These are phyloP conservation scores for Alloplasta piceator DNA, from an alignment of 2,888 invertebrate species.

Conservation along the genomic window DNA sequence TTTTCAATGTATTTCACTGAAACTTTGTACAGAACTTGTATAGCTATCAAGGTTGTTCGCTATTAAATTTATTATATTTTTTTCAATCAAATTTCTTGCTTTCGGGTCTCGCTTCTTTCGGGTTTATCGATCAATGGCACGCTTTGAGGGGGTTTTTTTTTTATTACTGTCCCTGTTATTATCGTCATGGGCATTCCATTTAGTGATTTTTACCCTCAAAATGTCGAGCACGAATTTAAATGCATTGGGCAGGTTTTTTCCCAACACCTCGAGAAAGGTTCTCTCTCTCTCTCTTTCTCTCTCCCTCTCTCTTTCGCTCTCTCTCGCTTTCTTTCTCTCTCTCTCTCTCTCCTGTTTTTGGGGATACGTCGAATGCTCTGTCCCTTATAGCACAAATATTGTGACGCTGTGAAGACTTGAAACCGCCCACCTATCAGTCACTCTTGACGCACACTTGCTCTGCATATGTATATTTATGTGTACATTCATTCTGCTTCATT, in stretches of 20 bases:
- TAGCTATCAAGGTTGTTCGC: too few relatives aligned
- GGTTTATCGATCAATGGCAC: constrained; percentile 47
- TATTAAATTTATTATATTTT: too few relatives aligned
- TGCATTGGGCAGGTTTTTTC: constrained; percentile 27
- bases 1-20: too few relatives aligned
- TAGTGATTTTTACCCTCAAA: constrained; percentile 17
- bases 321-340: not conserved
- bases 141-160: not conserved
- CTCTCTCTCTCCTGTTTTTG: too few relatives aligned
- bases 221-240: constrained; percentile 50
- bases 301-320: not conserved
- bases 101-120: not conserved
- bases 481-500: not conserved
- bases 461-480: too few relatives aligned
- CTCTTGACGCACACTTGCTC: constrained; percentile 38
- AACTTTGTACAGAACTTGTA: too few relatives aligned
- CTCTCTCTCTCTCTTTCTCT: not conserved
- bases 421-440: constrained; percentile 76
- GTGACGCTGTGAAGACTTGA: constrained; percentile 71
- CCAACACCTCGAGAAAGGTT: constrained; percentile 17
- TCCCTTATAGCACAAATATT: constrained; percentile 70
- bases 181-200: constrained; percentile 13
- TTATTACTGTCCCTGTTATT: constrained; percentile 46
- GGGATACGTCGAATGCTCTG: not conserved
- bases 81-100: not conserved